These are phyloP conservation scores for Caretta caretta DNA, from an alignment of 2,113 vertebrate genomes.

Conservation along the genomic window DNA sequence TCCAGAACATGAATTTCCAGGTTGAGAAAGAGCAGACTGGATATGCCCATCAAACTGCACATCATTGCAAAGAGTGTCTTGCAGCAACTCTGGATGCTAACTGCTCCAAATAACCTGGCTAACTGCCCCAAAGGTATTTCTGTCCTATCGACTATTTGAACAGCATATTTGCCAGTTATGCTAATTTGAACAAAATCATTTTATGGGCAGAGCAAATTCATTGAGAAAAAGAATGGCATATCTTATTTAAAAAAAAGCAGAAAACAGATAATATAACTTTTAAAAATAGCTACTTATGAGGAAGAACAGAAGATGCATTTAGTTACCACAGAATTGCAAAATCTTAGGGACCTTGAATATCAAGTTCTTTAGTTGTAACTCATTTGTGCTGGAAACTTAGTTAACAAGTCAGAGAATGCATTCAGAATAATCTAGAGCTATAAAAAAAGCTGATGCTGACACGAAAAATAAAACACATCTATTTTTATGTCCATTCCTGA, in stretches of 20 bases:
- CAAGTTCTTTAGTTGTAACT: slow-evolving; percentile 56
- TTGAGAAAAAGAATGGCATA: background rate
- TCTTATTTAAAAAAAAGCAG: slow-evolving; percentile 25
- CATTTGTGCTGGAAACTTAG: slow-evolving; percentile 57
- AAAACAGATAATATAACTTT: slow-evolving; percentile 24
- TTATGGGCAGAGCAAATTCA: background rate
- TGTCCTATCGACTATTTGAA: background rate
- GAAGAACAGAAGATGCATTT: slow-evolving; percentile 62
- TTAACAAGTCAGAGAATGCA: slow-evolving; percentile 30
- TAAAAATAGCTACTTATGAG: slow-evolving; percentile 50
- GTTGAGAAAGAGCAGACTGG: background rate
- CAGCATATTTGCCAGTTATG: background rate
- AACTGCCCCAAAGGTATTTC: background rate
- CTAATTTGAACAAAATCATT: background rate
- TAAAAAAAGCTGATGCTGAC: slow-evolving; percentile 23
- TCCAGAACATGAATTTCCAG: background rate
- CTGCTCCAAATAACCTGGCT: background rate
- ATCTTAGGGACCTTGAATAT: slow-evolving; percentile 45
- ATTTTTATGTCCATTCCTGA: slow-evolving; percentile 62
- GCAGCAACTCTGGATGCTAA: background rate
- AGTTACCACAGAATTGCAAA: slow-evolving; percentile 32
- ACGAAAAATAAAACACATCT: slow-evolving; percentile 19
- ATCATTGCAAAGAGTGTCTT: background rate
- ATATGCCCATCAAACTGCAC: background rate
- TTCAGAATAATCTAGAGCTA: slow-evolving; percentile 24